Conservation (phyloP, 1,140 invertebrate genomes). For the Eurytemora carolleeae region DNA sequence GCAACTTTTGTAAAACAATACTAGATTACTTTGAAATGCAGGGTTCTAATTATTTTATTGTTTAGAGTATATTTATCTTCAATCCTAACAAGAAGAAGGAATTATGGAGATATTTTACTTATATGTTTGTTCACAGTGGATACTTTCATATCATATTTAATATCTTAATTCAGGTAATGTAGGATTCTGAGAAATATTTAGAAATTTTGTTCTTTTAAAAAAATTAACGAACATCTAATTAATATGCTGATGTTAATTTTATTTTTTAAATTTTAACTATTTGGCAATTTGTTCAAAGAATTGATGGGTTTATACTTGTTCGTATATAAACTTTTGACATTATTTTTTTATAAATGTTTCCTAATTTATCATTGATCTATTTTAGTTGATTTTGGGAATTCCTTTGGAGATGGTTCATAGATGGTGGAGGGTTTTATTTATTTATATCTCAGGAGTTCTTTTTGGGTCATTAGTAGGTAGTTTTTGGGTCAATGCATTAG, state of each 20-base stretch:
- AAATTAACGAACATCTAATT: no score
- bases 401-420: constrained; percentile 63
- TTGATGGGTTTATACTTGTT: no score
- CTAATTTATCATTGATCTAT: constrained; percentile 22
- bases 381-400: constrained; percentile 41
- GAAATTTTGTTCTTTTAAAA: no score
- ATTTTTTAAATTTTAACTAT: no score
- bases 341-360: no score
- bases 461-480: constrained; percentile 30
- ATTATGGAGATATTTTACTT: constrained; percentile 76
- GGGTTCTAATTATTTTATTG: not conserved
- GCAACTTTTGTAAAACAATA: not conserved
- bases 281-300: no score
- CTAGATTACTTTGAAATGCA: not conserved
- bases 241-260: no score
- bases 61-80: constrained; percentile 52
- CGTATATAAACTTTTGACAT: no score
- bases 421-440: constrained; percentile 42
- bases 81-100: constrained; percentile 66
- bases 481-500: no score
- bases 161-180: constrained; percentile 23
- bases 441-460: constrained; percentile 42
- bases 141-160: constrained; percentile 34
- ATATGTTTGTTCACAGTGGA: constrained; percentile 94
- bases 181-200: no score